Evolutionary conservation across 2,888 invertebrate genomes (phyloP), one percentile per base, ranked within the genome.

Genomic region (Melipona beecheii): DNA sequence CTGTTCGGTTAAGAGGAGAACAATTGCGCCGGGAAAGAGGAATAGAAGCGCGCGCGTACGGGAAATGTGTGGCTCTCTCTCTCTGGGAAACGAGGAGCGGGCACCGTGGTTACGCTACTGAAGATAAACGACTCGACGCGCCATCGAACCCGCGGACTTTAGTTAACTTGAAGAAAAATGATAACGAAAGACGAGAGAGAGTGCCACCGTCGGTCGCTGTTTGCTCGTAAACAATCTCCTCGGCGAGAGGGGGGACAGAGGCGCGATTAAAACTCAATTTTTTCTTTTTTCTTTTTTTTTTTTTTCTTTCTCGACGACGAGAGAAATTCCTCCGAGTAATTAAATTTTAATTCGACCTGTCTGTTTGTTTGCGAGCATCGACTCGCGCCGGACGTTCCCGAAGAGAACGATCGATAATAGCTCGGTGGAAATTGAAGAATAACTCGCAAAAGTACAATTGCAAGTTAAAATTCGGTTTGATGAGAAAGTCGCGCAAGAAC

Each of bases 51-150:
- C 49, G 60, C 72, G 36, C 62, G 74, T 56, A 65, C 66, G 52
- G 69, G 66, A 71, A 80, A 78, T 60, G 21, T 72, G 83, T 49
- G 75, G 72, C 66, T 56, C 60, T 71, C 66, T 56, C 60, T 71
- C 65, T 36, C 27, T 1, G 27, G 71, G 62, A n/a, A 52, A 50
- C 64, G 60, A 69, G 43, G 49, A 60, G 11, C 13, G 4, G 54
- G 69, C 60, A 62, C 71, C 58, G 50, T 54, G 19, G 75, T 24
- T 68, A 36, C 71, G 65, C 71, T 75, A 72, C 65, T 13, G 83
- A 86, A 89, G 89, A 89, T 87, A 85, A 89, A 89, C 86, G 89
- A 86, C 75, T 66, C 69, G 27, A 9, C n/a, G 27, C 70, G 68
- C 75, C 75, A 87, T 89, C 83, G 87, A 89, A 86, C 84, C 72